phyloP scores from a whole-genome alignment of 2,113 vertebrate genomes.

The Oostethus manadensis region DNA sequence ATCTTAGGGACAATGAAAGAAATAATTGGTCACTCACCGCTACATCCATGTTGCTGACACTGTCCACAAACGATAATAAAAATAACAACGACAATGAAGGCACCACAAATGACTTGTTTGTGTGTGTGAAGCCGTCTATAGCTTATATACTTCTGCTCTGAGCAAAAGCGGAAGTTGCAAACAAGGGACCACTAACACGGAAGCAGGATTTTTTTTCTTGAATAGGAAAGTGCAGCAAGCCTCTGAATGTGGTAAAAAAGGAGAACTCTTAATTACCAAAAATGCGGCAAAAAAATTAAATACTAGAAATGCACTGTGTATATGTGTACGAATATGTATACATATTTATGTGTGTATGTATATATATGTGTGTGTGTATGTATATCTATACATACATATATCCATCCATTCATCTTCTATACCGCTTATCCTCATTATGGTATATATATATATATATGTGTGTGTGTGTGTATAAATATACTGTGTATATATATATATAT shows the following conservation, averaged over 20 bases:
- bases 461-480: too few relatives aligned
- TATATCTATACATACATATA: too few relatives aligned
- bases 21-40: conserved; percentile 31
- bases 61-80: neutral
- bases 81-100: neutral
- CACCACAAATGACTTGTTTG: neutral
- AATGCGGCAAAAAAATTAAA: too few relatives aligned
- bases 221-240: neutral
- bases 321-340: too few relatives aligned
- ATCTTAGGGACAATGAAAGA: neutral
- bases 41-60: conserved; percentile 28
- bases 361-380: too few relatives aligned
- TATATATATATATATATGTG: too few relatives aligned
- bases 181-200: neutral
- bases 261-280: conserved; percentile 16
- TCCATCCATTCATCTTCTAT: too few relatives aligned
- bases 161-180: conserved; percentile 33
- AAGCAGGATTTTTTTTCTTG: conserved; percentile 19
- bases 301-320: too few relatives aligned
- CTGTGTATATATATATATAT: too few relatives aligned
- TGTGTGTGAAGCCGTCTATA: neutral
- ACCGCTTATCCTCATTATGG: too few relatives aligned
- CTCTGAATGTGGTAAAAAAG: conserved; percentile 6
- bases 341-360: too few relatives aligned
- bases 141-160: conserved; percentile 22